Evolutionary conservation across 2,797 vertebrate species (phyloP), one percentile per base, ranked within the genome.

Genomic region (Chiroxiphia lanceolata): DNA sequence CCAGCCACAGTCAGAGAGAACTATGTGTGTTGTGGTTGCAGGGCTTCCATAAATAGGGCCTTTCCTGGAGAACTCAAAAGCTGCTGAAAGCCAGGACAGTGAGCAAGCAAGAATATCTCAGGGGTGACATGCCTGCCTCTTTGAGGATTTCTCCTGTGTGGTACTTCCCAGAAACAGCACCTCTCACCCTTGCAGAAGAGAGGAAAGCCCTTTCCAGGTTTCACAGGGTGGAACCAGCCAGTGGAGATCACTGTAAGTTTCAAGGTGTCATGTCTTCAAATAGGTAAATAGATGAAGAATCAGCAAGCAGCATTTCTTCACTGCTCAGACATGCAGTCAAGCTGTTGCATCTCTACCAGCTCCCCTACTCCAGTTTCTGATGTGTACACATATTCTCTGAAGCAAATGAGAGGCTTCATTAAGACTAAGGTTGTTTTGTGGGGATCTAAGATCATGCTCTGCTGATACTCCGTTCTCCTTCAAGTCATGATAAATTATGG

Each of bases 91-190:
- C 45, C 34, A 44, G 53, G 13, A 42, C 3, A 29, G 26, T 15
- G 8, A 83, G 15, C 20, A 21, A 72, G 42, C 1, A 2, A 19
- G 34, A 51, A 51, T 3, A 44, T 48, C 34, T 53, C 34, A 71
- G 36, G 15, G 8, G 15, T 61, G 57, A 48, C 0, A 0, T 6
- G 17, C 15, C 20, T 70, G 9, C 5, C 10, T 2, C 15, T 94
- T 60, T 65, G 50, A 81, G n/a, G 42, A 51, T 23, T 67, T 57
- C 17, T 61, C 2, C 27, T 54, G 4, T 26, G 15, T 65, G 8
- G 4, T 50, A 27, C 17, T 11, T 51, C 23, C 27, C 38, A 54
- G 50, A 84, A 84, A 15, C 9, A 59, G 20, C 26, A 29, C 15
- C 18, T 53, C 4, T 83, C 10, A 12, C 11, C n/a, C 12, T 31